phyloP scores from a whole-genome alignment of 2,113 vertebrate species.

The Indri indri region DNA sequence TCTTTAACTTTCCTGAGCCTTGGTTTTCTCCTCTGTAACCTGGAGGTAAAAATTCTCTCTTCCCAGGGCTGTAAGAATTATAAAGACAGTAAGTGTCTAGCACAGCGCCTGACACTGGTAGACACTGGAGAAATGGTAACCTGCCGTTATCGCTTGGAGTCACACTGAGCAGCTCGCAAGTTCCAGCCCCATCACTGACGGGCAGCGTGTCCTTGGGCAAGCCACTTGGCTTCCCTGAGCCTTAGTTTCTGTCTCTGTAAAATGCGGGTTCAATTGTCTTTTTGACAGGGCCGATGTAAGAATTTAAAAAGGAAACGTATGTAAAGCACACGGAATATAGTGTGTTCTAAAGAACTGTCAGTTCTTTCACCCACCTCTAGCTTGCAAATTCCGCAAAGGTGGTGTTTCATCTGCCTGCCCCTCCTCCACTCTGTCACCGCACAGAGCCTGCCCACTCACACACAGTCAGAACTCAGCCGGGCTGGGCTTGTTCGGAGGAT shows the following conservation, averaged over 20 bases:
- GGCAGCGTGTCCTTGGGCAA: neutral
- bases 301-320: neutral
- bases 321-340: neutral
- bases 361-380: neutral
- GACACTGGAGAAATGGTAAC: neutral
- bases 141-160: neutral
- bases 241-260: neutral
- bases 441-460: neutral
- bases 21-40: neutral
- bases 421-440: rapidly evolving
- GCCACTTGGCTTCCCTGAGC: neutral
- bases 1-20: neutral
- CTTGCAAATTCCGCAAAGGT: neutral
- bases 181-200: neutral
- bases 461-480: neutral
- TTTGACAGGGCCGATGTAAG: neutral
- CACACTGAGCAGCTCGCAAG: neutral
- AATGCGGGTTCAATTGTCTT: neutral
- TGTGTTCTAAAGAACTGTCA: neutral
- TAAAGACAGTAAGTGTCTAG: neutral
- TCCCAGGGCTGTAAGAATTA: neutral
- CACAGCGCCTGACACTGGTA: neutral
- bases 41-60: neutral
- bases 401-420: neutral
- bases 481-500: neutral